A percentile compares a stretch with the other conserved stretches of the same genome.
Evolutionary conservation across 1,140 invertebrate species (phyloP).

Genomic region (Pseudomyrmex gracilis): DNA sequence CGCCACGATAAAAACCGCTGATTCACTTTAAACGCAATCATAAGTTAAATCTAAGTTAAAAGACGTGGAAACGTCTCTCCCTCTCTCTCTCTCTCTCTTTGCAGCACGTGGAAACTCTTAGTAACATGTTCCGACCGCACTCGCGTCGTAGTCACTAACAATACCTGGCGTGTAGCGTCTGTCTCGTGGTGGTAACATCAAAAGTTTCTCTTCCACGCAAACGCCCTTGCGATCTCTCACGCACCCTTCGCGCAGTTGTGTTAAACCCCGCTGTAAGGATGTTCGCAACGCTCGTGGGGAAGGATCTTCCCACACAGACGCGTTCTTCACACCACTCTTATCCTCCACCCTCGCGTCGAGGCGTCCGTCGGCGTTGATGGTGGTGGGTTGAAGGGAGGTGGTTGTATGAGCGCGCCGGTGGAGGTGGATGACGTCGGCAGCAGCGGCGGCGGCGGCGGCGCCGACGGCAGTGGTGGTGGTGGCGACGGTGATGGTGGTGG

Average conservation of each 20-base stretch:
- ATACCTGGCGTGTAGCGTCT: background rate
- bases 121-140: background rate
- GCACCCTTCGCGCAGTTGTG: conserved; percentile 6
- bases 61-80: background rate
- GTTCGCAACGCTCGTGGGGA: conserved; percentile 2
- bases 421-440: conserved; percentile 55
- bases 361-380: conserved; percentile 48
- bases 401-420: conserved; percentile 8
- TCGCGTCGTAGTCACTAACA: conserved; percentile 11
- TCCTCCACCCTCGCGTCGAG: conserved; percentile 29
- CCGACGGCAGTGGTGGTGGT: background rate
- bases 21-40: background rate
- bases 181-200: background rate
- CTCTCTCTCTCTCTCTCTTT: no score
- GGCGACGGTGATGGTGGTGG: conserved; percentile 43
- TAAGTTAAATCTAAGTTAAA: background rate
- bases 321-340: conserved; percentile 21
- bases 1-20: conserved; percentile 23
- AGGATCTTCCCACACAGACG: conserved; percentile 48
- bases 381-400: conserved; percentile 48
- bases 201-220: conserved; percentile 31
- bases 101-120: background rate
- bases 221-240: conserved; percentile 8
- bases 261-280: conserved; percentile 34
- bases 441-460: conserved; percentile 30